phyloP scores from a whole-genome alignment of 2,888 invertebrate genomes.

The Melanotus villosus region DNA sequence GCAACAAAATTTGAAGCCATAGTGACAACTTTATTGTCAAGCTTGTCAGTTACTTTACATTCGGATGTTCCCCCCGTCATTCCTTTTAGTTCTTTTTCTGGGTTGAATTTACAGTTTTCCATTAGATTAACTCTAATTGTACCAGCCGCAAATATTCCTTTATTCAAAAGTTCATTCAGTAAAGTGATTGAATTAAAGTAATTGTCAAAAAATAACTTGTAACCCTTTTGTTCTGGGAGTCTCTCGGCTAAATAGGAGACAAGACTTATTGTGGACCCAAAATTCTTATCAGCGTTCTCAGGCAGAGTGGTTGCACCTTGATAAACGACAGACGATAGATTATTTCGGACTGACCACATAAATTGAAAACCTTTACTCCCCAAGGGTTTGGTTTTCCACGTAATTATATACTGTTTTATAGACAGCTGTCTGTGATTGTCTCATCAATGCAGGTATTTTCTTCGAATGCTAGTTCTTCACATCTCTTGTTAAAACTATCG shows the following conservation, averaged over 20 bases:
- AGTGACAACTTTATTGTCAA: conserved; percentile 24
- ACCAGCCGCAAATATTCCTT: conserved; percentile 19
- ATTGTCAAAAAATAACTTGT: conserved; percentile 23
- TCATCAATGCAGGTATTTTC: conserved; percentile 3
- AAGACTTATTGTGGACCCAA: not conserved
- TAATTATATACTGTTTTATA: not conserved
- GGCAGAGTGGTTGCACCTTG: not conserved
- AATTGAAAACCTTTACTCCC: conserved; percentile 2
- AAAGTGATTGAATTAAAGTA: not conserved
- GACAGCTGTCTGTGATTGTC: not conserved
- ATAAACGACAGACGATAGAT: conserved; percentile 2
- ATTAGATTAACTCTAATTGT: conserved; percentile 28
- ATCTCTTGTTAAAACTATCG: not conserved
- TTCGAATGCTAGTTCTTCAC: not conserved
- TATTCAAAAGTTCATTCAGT: conserved; percentile 10
- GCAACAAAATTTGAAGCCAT: conserved; percentile 16
- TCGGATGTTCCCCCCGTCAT: conserved; percentile 4
- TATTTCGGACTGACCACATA: conserved; percentile 9
- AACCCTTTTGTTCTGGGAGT: not conserved
- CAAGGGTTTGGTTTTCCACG: not conserved
- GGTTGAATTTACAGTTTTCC: conserved; percentile 34
- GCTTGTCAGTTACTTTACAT: not conserved
- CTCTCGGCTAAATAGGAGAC: conserved; percentile 11
- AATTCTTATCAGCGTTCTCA: not conserved
- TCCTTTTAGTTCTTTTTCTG: conserved; percentile 26